Evolutionary conservation across 1,140 invertebrate species (phyloP).

Genomic region (Paracyclopina nana): DNA sequence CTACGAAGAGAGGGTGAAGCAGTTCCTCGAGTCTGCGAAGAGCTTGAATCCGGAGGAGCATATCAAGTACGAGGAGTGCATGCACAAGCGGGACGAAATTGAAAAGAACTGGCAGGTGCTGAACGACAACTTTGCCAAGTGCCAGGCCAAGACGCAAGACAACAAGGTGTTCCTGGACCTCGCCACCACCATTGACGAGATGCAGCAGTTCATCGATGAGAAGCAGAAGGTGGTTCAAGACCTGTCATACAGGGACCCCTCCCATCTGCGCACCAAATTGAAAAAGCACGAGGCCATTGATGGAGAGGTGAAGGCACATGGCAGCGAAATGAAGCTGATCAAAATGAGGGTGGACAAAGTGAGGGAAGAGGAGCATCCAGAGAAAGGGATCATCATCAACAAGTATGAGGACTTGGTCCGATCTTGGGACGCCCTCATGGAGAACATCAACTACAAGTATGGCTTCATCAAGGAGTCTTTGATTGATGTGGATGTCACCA

Average conservation of each 20-base stretch:
- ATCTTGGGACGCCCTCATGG: constrained; percentile 33
- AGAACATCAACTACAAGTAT: constrained; percentile 50
- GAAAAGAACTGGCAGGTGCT: no score
- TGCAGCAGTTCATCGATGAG: no score
- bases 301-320: constrained; percentile 73
- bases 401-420: constrained; percentile 44
- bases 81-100: no score
- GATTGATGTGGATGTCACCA: not conserved
- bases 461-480: not conserved
- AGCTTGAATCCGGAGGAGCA: no score
- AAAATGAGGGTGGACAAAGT: constrained; percentile 39
- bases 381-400: constrained; percentile 23
- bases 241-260: constrained; percentile 75
- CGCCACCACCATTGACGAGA: no score
- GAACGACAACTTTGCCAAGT: no score
- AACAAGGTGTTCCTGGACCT: no score
- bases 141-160: no score
- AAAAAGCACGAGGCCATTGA: constrained; percentile 97
- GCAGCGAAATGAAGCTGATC: constrained; percentile 59
- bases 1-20: no score
- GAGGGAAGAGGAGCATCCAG: constrained; percentile 20
- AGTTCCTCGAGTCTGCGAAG: no score
- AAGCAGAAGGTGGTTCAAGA: constrained; percentile 77
- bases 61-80: no score
- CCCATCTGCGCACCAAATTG: constrained; percentile 73